Conservation (phyloP, 2,113 vertebrate species). For the Ramphastos sulfuratus region DNA sequence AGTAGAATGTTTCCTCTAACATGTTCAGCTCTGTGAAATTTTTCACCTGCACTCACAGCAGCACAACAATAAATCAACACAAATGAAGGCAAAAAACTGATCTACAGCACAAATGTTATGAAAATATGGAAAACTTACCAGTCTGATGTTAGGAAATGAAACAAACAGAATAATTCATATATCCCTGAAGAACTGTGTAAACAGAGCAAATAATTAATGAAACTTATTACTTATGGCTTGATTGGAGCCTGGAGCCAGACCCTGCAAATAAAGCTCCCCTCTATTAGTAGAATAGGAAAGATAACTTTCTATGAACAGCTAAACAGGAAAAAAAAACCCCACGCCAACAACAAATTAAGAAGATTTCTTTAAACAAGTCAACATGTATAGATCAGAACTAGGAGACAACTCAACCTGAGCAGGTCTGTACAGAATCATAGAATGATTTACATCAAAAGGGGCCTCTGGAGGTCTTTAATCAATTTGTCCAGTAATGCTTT, state of each 20-base stretch:
- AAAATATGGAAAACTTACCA: conserved; percentile 20
- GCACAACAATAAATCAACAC: not conserved
- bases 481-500: not conserved
- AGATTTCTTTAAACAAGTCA: not conserved
- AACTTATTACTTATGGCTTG: conserved; percentile 54
- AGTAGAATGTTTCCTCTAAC: not conserved
- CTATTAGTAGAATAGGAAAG: not conserved
- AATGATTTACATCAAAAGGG: not conserved
- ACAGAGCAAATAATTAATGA: conserved; percentile 54
- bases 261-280: conserved; percentile 49
- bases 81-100: not conserved
- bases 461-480: not conserved
- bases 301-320: not conserved
- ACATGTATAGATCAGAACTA: not conserved
- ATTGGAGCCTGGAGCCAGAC: conserved; percentile 48
- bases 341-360: not conserved
- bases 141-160: not conserved
- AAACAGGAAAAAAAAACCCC: not conserved
- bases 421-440: not conserved
- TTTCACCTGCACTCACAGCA: conserved; percentile 7
- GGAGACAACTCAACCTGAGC: conserved; percentile 10
- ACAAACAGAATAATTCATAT: conserved; percentile 34
- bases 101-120: not conserved
- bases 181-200: conserved; percentile 68
- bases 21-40: not conserved